These are phyloP conservation scores for Nemoura dubitans DNA, from an alignment of 2,888 invertebrate species.

Conservation along the genomic window DNA sequence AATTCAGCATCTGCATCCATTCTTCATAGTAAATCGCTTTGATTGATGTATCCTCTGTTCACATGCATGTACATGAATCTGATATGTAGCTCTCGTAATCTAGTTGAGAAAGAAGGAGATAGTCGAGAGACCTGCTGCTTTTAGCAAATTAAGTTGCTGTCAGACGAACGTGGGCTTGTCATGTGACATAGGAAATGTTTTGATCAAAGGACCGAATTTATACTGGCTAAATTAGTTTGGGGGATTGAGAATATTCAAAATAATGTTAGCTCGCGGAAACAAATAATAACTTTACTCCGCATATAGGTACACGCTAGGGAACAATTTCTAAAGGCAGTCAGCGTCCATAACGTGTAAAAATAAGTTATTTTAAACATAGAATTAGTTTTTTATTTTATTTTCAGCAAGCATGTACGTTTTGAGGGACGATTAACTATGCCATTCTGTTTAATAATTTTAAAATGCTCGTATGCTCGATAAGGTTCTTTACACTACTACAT, in stretches of 20 bases:
- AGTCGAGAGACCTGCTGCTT: constrained; percentile 14
- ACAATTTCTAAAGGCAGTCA: background rate
- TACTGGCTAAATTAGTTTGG: constrained; percentile 29
- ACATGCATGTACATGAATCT: constrained; percentile 16
- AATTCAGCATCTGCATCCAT: background rate
- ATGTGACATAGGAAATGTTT: constrained; percentile 9
- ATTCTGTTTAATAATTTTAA: no score
- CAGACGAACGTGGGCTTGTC: constrained; percentile 9
- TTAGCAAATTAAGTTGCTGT: constrained; percentile 1
- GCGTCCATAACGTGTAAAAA: background rate
- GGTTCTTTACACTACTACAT: no score
- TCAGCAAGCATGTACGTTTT: no score
- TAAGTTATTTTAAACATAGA: no score
- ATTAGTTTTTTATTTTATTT: no score
- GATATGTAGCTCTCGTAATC: background rate
- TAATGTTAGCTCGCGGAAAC: background rate
- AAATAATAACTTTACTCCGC: background rate
- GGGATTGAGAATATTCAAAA: constrained; percentile 37
- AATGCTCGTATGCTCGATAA: no score
- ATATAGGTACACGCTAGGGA: background rate
- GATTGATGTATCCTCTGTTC: background rate
- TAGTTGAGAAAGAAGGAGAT: background rate
- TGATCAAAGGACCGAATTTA: constrained; percentile 33
- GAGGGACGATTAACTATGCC: no score
- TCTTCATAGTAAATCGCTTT: constrained; percentile 1